phyloP scores from a whole-genome alignment of 53 echinoderm and acorn worm genomes.

The Actinopyga echinites region DNA sequence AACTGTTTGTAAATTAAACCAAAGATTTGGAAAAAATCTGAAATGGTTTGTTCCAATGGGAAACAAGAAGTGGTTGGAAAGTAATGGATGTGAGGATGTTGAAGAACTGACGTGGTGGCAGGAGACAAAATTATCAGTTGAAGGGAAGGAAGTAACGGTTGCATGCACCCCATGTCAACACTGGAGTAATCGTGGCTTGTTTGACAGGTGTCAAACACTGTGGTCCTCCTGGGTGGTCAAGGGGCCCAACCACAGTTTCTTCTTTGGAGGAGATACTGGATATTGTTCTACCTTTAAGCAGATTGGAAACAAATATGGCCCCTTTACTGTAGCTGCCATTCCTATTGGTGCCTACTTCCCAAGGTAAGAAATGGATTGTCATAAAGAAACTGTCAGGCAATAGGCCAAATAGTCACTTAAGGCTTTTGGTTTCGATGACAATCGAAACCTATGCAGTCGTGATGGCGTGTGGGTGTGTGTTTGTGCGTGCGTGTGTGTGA shows the following conservation, averaged over 20 bases:
- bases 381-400: no score
- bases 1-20: slow-evolving; percentile 63
- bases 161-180: slow-evolving; percentile 91
- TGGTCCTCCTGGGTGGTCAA: slow-evolving; percentile 96
- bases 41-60: slow-evolving; percentile 94
- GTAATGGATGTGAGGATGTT: slow-evolving; percentile 81
- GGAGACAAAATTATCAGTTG: slow-evolving; percentile 73
- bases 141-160: slow-evolving; percentile 66
- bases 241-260: slow-evolving; percentile 92
- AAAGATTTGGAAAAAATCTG: slow-evolving; percentile 68
- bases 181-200: slow-evolving; percentile 73
- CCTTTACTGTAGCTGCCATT: slow-evolving; percentile 93
- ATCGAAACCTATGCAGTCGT: no score
- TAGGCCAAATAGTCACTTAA: no score
- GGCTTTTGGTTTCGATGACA: no score
- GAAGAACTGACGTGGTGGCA: slow-evolving; percentile 99
- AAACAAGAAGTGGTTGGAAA: slow-evolving; percentile 71
- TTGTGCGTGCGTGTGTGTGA: no score
- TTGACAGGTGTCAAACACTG: slow-evolving; percentile 72
- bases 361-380: slow-evolving; percentile 49
- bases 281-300: slow-evolving; percentile 87
- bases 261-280: slow-evolving; percentile 95
- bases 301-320: slow-evolving; percentile 87
- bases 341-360: slow-evolving; percentile 96
- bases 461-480: no score